These are phyloP conservation scores for Limosa lapponica DNA, from an alignment of 2,797 vertebrate species.

Conservation along the genomic window DNA sequence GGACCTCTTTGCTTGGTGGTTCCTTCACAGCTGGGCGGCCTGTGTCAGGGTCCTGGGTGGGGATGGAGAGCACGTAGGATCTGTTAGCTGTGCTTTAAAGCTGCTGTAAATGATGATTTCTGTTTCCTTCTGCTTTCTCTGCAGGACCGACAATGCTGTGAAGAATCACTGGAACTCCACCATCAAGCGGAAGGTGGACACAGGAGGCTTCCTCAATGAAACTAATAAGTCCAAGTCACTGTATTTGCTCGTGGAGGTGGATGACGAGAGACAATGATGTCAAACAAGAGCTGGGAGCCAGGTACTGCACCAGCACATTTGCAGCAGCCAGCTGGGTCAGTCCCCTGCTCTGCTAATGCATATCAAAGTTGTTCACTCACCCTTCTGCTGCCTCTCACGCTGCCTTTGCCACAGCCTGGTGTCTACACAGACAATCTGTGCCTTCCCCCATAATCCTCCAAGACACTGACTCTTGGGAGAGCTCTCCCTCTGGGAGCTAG, in stretches of 20 bases:
- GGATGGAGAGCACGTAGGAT: background rate
- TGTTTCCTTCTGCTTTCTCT: background rate
- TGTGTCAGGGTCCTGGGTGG: accelerated
- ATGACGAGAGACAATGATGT: constrained; percentile 70
- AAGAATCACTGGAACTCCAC: constrained; percentile 99
- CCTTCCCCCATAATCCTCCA: background rate
- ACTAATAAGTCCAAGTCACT: constrained; percentile 73
- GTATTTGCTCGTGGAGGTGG: constrained; percentile 75
- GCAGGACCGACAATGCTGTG: constrained; percentile 97
- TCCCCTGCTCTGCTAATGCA: background rate
- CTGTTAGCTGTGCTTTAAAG: background rate
- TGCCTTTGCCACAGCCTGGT: background rate
- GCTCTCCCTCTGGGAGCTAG: background rate
- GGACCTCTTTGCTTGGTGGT: background rate
- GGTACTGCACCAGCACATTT: constrained; percentile 49
- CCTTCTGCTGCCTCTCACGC: background rate
- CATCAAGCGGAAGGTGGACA: constrained; percentile 95
- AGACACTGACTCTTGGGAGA: background rate
- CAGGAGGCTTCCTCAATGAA: constrained; percentile 86
- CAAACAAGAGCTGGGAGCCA: constrained; percentile 28
- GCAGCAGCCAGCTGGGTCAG: background rate
- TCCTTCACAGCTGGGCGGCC: background rate
- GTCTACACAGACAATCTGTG: background rate
- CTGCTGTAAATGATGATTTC: background rate
- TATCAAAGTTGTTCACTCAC: background rate